Evolutionary conservation across 2,797 vertebrate genomes (phyloP), one percentile per base, ranked within the genome.

Genomic region (Pipistrellus pipistrellus): DNA sequence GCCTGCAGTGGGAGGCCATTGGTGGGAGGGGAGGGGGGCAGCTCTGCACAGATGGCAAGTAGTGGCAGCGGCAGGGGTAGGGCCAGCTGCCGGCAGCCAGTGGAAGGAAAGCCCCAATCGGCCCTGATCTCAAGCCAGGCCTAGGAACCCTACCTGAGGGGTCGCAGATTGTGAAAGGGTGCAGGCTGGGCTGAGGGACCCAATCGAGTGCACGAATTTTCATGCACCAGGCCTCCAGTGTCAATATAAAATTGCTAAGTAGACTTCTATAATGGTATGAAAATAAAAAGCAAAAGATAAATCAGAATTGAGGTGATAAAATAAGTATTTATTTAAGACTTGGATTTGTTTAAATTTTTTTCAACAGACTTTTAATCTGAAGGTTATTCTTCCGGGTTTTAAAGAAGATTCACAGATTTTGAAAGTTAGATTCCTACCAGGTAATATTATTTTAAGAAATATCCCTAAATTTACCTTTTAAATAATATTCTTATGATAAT

Each of bases 401-500:
- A 98, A 98, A 97, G 97, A 98, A 94, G 98, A 98, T 92, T 98
- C 98, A 0, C 98, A 99, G 94, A 97, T 83, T 44, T 14, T 98
- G 81, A 99, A 98, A 97, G 98, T 99, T 88, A 97, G 97, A 94
- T 96, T 99, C 76, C 97, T 98, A 32, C 99, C 99, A 96, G 99
- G 99, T 99, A 97, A 98, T 97, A 76, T 27, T 93, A 88, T 93
- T 96, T 93, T 95, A 78, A 93, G 82, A 93, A 91, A 55, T 77
- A 68, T 81, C 81, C 14, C 23, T 91, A 72, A 93, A 88, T 30
- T 88, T 95, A 68, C 35, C 10, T 95, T 94, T 59, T 81, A 77
- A 93, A 71, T 66, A 80, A 62, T 64, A 85, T 27, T 90, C 21
- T 85, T 88, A 73, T 81, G 25, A 51, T 78, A 83, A 77, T 59